Evolutionary conservation across 1,140 invertebrate species (phyloP).

Genomic region (Drosophila virilis): DNA sequence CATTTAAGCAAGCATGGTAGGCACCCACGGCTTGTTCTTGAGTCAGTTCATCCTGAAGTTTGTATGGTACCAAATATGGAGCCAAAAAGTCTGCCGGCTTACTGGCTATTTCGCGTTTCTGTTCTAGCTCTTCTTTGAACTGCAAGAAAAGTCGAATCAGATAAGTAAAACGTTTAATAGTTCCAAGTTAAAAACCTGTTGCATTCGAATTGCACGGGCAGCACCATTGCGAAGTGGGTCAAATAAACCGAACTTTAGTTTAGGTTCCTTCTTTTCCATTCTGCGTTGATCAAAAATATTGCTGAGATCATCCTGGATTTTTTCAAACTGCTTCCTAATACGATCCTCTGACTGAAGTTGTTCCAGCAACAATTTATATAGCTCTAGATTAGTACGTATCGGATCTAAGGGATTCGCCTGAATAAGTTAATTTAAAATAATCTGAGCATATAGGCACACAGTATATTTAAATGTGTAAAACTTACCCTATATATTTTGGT

Average conservation of each 20-base stretch:
- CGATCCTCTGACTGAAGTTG: constrained; percentile 85
- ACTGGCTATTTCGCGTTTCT: constrained; percentile 73
- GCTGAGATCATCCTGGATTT: constrained; percentile 85
- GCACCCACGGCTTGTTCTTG: constrained; percentile 81
- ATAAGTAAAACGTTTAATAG: neutral
- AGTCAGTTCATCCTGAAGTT: constrained; percentile 80
- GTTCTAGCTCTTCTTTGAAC: constrained; percentile 81
- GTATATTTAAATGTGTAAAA: constrained; percentile 3
- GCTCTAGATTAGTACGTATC: constrained; percentile 87
- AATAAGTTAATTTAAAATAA: constrained; percentile 3
- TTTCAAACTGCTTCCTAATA: constrained; percentile 76
- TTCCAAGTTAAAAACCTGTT: constrained; percentile 38
- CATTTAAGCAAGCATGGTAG: constrained; percentile 85
- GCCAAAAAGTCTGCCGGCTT: constrained; percentile 85
- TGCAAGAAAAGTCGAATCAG: constrained; percentile 43
- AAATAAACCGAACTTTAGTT: constrained; percentile 85
- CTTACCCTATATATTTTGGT: constrained; percentile 87
- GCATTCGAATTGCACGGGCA: constrained; percentile 72
- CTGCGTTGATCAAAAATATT: constrained; percentile 84
- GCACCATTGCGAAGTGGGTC: constrained; percentile 86
- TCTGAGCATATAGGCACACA: neutral
- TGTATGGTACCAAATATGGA: constrained; percentile 86
- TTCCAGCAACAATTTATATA: constrained; percentile 85
- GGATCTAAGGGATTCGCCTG: constrained; percentile 87
- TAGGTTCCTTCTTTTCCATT: constrained; percentile 84